Conservation (phyloP, 2,888 invertebrate species). For the Gisinianus flammeolus region DNA sequence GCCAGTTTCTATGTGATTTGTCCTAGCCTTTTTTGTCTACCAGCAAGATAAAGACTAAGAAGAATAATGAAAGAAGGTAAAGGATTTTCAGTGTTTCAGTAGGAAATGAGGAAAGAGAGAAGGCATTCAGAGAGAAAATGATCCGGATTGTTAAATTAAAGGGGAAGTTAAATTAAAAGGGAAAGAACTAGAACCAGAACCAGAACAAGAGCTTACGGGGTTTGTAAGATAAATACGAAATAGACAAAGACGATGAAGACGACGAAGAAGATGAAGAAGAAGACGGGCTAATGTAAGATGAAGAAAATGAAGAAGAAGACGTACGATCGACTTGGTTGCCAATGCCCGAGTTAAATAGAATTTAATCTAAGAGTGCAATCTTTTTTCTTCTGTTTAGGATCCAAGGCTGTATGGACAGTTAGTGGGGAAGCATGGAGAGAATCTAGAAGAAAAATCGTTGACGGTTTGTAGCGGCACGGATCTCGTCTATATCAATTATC, state of each 20-base stretch:
- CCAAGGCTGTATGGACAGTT: constrained; percentile 78
- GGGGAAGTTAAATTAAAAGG: constrained; percentile 4
- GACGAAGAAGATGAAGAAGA: too few relatives aligned
- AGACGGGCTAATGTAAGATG: too few relatives aligned
- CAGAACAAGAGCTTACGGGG: too few relatives aligned
- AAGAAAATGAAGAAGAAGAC: not conserved
- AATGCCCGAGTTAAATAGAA: not conserved
- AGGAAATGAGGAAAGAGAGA: too few relatives aligned
- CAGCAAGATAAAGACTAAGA: too few relatives aligned
- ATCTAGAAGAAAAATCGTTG: constrained; percentile 88
- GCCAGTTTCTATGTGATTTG: too few relatives aligned
- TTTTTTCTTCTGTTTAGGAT: constrained; percentile 68
- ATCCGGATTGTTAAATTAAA: not conserved
- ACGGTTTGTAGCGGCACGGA: constrained; percentile 98
- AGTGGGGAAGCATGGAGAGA: constrained; percentile 77
- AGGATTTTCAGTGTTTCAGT: too few relatives aligned
- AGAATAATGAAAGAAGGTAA: too few relatives aligned
- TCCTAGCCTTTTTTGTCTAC: too few relatives aligned
- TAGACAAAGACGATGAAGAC: too few relatives aligned
- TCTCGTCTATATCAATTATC: constrained; percentile 98
- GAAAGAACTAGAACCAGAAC: too few relatives aligned
- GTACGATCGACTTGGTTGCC: not conserved
- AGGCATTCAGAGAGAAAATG: not conserved
- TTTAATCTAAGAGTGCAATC: not conserved
- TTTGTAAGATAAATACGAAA: not conserved